A percentile compares a stretch with the other conserved stretches of the same genome.
Evolutionary conservation across 2,797 vertebrate species (phyloP).

Genomic region (Nannoperca obscura): DNA sequence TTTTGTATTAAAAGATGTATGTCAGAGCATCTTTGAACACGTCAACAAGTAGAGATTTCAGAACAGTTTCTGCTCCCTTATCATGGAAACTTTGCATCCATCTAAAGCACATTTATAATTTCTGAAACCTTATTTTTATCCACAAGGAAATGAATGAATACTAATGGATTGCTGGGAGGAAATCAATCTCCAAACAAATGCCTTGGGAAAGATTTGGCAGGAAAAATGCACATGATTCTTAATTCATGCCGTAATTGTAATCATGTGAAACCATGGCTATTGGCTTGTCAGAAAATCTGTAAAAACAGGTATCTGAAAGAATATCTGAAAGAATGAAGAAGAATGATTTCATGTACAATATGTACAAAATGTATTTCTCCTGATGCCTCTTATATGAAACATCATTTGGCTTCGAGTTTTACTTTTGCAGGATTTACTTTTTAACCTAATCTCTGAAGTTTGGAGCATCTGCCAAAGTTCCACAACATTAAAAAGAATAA

Average conservation of each 20-base stretch:
- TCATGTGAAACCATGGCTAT: not conserved
- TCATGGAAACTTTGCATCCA: not conserved
- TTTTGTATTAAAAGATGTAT: slow-evolving; percentile 8
- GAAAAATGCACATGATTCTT: not conserved
- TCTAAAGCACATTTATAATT: slow-evolving; percentile 1
- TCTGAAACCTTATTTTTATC: not conserved
- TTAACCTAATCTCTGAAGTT: slow-evolving; percentile 61
- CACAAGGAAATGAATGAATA: not conserved
- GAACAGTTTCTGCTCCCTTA: not conserved
- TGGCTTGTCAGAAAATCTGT: not conserved
- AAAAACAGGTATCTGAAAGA: not conserved
- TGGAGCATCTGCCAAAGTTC: slow-evolving; percentile 58
- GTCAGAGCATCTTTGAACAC: slow-evolving; percentile 7
- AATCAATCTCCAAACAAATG: not conserved
- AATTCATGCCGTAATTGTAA: not conserved
- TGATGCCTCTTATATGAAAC: slow-evolving; percentile 19
- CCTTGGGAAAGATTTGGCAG: slow-evolving; percentile 4
- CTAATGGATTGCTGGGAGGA: not conserved
- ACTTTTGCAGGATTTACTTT: slow-evolving; percentile 48
- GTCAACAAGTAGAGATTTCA: not conserved
- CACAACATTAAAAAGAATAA: slow-evolving; percentile 73
- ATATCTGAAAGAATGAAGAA: no score
- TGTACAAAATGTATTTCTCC: slow-evolving; percentile 6
- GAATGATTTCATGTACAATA: not conserved
- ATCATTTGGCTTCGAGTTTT: slow-evolving; percentile 29